phyloP scores from a whole-genome alignment of 2,113 vertebrate genomes.

The Pholis gunnellus region DNA sequence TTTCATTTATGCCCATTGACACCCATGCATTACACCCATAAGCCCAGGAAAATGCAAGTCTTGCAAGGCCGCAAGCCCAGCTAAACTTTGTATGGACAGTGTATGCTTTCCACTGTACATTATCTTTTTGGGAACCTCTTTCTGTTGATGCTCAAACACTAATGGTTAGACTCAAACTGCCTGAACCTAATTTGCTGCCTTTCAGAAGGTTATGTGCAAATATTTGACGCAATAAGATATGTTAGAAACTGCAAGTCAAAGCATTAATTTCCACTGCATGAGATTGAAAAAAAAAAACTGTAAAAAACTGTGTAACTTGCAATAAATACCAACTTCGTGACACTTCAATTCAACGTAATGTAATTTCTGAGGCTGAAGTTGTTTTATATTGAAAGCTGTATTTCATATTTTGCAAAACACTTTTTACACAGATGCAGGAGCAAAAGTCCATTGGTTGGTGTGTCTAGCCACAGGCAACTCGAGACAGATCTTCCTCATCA shows the following conservation, averaged over 20 bases:
- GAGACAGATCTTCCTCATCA: background rate
- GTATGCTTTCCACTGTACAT: background rate
- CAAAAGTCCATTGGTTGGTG: background rate
- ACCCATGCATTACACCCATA: background rate
- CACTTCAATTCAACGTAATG: background rate
- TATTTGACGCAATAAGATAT: conserved; percentile 45
- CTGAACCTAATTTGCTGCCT: conserved; percentile 12
- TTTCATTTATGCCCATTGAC: background rate
- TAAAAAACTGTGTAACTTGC: background rate
- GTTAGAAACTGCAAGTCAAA: conserved; percentile 37
- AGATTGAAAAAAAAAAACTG: background rate
- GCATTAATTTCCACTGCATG: conserved; percentile 20
- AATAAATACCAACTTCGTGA: background rate
- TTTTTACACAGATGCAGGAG: background rate
- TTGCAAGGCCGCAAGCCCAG: background rate
- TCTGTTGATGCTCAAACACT: background rate
- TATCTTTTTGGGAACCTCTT: background rate
- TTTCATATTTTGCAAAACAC: background rate
- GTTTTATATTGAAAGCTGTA: background rate
- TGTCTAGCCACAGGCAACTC: background rate
- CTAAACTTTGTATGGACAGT: background rate
- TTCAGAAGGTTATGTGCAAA: conserved; percentile 40
- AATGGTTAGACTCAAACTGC: background rate
- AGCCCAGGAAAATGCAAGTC: background rate
- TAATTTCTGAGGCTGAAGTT: background rate